These are phyloP conservation scores for Drosophila murphyi DNA, from an alignment of 1,140 invertebrate genomes.

Conservation along the genomic window DNA sequence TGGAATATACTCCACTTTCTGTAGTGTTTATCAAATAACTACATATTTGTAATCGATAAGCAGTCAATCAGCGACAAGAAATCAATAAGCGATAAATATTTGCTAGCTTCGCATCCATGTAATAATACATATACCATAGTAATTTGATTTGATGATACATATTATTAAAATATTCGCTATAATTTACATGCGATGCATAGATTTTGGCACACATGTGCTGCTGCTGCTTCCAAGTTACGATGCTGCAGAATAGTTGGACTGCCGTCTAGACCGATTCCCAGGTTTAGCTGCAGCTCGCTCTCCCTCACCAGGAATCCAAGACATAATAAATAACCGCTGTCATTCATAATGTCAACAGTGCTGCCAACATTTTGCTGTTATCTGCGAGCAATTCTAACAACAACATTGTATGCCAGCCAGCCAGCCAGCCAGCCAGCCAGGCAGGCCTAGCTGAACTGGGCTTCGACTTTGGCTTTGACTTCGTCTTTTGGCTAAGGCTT, in stretches of 20 bases:
- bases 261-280: constrained; percentile 23
- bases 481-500: constrained; percentile 30
- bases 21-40: no score
- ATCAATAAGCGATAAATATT: no score
- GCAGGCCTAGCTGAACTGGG: constrained; percentile 27
- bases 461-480: constrained; percentile 13
- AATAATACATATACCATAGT: background rate
- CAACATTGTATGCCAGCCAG: constrained; percentile 62
- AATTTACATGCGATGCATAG: constrained; percentile 1
- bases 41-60: no score
- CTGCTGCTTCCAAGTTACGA: constrained; percentile 5
- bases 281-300: constrained; percentile 23
- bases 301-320: constrained; percentile 53
- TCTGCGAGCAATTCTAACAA: constrained; percentile 80
- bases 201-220: constrained; percentile 6
- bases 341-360: constrained; percentile 83
- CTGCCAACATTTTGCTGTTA: constrained; percentile 82
- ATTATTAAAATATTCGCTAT: constrained; percentile 6
- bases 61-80: no score
- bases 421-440: constrained; percentile 41
- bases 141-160: background rate
- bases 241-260: background rate
- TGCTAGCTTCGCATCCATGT: no score
- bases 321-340: constrained; percentile 83
- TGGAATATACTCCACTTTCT: no score